A percentile compares a stretch with the other conserved stretches of the same genome.
Conservation (phyloP, 2,888 invertebrate species). For the Rhopalosiphum nymphaeae region DNA sequence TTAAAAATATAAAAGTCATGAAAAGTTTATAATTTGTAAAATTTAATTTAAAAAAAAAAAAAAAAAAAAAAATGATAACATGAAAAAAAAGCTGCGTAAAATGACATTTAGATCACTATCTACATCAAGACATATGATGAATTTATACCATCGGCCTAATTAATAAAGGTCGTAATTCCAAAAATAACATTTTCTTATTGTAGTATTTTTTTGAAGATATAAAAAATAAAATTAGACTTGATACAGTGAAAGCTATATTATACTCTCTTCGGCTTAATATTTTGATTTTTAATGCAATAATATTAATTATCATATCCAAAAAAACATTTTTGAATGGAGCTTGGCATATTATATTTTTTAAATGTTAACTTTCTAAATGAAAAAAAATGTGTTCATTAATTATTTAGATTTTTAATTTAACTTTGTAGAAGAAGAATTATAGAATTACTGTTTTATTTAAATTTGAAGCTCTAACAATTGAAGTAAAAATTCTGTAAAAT, state of each 20-base stretch:
- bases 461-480: background rate
- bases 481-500: background rate
- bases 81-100: background rate
- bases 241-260: background rate
- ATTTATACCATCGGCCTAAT: constrained; percentile 25
- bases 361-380: background rate
- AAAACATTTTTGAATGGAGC: background rate
- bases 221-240: background rate
- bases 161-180: constrained; percentile 35
- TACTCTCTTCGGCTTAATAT: background rate
- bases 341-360: background rate
- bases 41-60: no score
- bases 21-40: background rate
- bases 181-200: constrained; percentile 36
- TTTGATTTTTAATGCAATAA: background rate
- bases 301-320: background rate
- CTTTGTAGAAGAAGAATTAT: background rate
- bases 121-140: background rate
- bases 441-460: background rate
- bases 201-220: background rate
- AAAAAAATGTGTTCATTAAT: background rate
- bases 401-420: background rate
- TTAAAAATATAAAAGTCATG: background rate
- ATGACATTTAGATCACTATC: constrained; percentile 13
- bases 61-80: background rate